Evolutionary conservation across 2,113 vertebrate species (phyloP).

Genomic region (Menidia beryllina): DNA sequence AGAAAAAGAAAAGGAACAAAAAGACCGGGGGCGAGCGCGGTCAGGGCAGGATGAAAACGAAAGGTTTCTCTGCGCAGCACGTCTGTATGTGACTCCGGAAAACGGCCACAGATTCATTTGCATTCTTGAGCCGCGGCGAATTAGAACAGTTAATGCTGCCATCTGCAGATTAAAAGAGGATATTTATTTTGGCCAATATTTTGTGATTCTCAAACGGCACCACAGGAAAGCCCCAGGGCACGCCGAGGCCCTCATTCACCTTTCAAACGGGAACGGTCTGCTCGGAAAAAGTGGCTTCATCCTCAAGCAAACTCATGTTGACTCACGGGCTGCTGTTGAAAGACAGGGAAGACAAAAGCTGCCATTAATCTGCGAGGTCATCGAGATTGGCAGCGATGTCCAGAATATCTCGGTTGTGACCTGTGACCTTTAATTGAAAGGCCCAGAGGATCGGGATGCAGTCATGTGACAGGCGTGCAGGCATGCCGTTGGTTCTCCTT

Average conservation of each 20-base stretch:
- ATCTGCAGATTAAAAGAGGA: conserved; percentile 28
- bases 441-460: conserved; percentile 37
- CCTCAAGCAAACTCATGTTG: conserved; percentile 31
- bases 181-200: conserved; percentile 26
- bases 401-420: conserved; percentile 34
- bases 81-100: neutral
- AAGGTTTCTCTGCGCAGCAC: conserved; percentile 10
- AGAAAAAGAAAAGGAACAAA: conserved; percentile 14
- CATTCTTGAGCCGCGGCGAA: conserved; percentile 15
- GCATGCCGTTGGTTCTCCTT: conserved; percentile 17
- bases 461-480: conserved; percentile 9
- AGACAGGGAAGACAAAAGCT: conserved; percentile 7
- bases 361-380: conserved; percentile 39
- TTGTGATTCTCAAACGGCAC: conserved; percentile 4
- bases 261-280: conserved; percentile 19
- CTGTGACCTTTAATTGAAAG: conserved; percentile 23
- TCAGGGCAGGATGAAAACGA: neutral
- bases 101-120: conserved; percentile 23
- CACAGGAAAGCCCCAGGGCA: neutral
- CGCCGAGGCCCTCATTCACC: conserved; percentile 10
- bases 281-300: conserved; percentile 32
- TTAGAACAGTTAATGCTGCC: conserved; percentile 15
- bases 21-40: neutral
- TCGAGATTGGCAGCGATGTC: conserved; percentile 7
- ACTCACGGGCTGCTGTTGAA: conserved; percentile 5